A percentile compares a stretch with the other conserved stretches of the same genome.
Evolutionary conservation across 2,113 vertebrate species (phyloP).

Genomic region (Scomber japonicus): DNA sequence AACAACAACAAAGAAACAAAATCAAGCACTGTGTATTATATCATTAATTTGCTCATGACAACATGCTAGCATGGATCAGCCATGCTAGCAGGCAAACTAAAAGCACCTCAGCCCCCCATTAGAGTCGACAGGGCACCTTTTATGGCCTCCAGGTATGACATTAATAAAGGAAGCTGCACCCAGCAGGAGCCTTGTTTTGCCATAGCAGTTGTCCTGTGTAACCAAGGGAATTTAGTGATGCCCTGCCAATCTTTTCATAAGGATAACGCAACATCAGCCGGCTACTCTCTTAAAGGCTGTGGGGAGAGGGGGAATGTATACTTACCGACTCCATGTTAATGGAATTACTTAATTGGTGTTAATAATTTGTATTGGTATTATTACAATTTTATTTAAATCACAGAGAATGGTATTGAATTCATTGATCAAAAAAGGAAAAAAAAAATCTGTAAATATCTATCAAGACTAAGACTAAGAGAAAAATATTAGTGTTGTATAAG

Average conservation of each 20-base stretch:
- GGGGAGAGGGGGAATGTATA: slow-evolving; percentile 13
- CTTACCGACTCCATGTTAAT: not conserved
- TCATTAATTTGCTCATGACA: slow-evolving; percentile 17
- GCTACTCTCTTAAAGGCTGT: slow-evolving; percentile 35
- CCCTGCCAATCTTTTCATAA: slow-evolving; percentile 72
- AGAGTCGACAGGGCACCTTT: slow-evolving; percentile 37
- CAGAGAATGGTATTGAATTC: not conserved
- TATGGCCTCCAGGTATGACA: slow-evolving; percentile 61
- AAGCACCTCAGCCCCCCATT: slow-evolving; percentile 42
- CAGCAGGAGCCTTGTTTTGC: slow-evolving; percentile 69
- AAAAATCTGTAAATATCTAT: not conserved
- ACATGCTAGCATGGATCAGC: not conserved
- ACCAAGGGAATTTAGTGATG: slow-evolving; percentile 56
- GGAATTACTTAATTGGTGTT: not conserved
- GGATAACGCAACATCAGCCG: slow-evolving; percentile 39
- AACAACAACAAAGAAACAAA: no score
- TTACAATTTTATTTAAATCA: not conserved
- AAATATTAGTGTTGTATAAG: slow-evolving; percentile 6
- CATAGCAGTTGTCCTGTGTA: slow-evolving; percentile 28
- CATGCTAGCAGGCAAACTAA: slow-evolving; percentile 23
- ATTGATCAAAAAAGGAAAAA: not conserved
- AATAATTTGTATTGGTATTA: not conserved
- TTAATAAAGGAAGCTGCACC: slow-evolving; percentile 50
- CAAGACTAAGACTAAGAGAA: not conserved
- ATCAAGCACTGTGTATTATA: not conserved